phyloP scores from a whole-genome alignment of 92 coral and sea anemone species.

The Diadumene lineata region DNA sequence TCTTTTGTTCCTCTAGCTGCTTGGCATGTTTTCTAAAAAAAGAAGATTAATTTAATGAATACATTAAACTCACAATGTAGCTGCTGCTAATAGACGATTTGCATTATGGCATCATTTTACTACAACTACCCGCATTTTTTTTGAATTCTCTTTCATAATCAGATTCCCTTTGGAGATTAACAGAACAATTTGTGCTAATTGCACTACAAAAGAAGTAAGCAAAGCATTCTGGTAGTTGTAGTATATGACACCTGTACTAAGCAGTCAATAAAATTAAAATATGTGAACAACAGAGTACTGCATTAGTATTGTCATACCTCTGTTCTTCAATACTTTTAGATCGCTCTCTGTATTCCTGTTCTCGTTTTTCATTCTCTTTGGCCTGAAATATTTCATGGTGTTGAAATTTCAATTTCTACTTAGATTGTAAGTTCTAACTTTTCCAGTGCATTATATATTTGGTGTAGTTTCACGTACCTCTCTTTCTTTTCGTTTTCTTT shows the following conservation, averaged over 20 bases:
- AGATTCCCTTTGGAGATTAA: too few species aligned
- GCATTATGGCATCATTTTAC: too few species aligned
- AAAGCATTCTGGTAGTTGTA: too few species aligned
- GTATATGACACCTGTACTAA: not conserved
- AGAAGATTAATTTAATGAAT: too few species aligned
- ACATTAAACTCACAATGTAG: too few species aligned
- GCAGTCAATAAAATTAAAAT: not conserved
- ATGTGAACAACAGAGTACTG: too few species aligned
- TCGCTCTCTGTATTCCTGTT: constrained; percentile 69
- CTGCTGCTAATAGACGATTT: too few species aligned
- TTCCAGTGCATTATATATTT: not conserved
- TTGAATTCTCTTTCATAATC: not conserved
- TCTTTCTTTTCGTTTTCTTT: constrained; percentile 85
- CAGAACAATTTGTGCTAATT: too few species aligned
- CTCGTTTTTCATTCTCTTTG: constrained; percentile 79
- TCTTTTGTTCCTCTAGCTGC: constrained; percentile 63
- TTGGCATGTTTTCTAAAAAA: constrained; percentile 55
- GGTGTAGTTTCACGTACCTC: constrained; percentile 63
- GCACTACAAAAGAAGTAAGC: too few species aligned
- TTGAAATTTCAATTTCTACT: too few species aligned
- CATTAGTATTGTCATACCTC: constrained; percentile 42
- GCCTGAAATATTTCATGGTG: constrained; percentile 44
- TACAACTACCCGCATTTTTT: too few species aligned
- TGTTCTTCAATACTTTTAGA: constrained; percentile 89
- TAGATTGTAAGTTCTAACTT: too few species aligned